Conservation (phyloP, 2,797 vertebrate species). For the Chelon auratus region DNA sequence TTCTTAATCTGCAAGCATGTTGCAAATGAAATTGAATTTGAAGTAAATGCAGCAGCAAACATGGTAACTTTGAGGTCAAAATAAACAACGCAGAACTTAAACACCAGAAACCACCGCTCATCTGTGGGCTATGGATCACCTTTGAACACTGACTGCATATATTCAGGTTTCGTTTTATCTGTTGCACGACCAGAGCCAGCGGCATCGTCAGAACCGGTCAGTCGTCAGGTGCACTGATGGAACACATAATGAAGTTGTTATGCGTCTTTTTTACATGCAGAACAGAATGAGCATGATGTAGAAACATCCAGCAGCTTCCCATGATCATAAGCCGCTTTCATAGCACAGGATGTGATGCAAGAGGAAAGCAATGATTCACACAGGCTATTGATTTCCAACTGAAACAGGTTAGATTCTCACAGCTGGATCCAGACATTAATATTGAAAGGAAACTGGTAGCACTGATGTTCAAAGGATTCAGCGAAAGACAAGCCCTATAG, state of each 20-base stretch:
- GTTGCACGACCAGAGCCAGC: not conserved
- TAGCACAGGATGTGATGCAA: conserved; percentile 75
- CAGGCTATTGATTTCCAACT: conserved; percentile 62
- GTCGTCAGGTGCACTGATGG: not conserved
- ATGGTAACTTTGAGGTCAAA: conserved; percentile 7
- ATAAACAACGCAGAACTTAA: not conserved
- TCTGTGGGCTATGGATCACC: not conserved
- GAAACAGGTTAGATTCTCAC: conserved; percentile 66
- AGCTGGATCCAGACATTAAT: conserved; percentile 66
- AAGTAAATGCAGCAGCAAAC: not conserved
- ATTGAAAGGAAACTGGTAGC: conserved; percentile 47
- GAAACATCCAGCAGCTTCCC: conserved; percentile 44
- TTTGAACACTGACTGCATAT: not conserved
- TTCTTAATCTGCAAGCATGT: conserved; percentile 1
- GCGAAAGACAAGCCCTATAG: conserved; percentile 30
- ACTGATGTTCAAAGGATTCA: conserved; percentile 65
- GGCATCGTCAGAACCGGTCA: not conserved
- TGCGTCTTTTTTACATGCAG: conserved; percentile 34
- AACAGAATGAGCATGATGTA: conserved; percentile 21
- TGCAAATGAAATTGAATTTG: not conserved
- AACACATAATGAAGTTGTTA: not conserved
- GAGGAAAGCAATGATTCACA: conserved; percentile 75
- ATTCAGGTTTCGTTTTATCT: conserved; percentile 3
- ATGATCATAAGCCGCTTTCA: conserved; percentile 54
- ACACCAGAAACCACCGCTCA: not conserved